A percentile compares a stretch with the other conserved stretches of the same genome.
These are phyloP conservation scores for Otus sunia DNA, from an alignment of 2,113 vertebrate genomes.

Conservation along the genomic window DNA sequence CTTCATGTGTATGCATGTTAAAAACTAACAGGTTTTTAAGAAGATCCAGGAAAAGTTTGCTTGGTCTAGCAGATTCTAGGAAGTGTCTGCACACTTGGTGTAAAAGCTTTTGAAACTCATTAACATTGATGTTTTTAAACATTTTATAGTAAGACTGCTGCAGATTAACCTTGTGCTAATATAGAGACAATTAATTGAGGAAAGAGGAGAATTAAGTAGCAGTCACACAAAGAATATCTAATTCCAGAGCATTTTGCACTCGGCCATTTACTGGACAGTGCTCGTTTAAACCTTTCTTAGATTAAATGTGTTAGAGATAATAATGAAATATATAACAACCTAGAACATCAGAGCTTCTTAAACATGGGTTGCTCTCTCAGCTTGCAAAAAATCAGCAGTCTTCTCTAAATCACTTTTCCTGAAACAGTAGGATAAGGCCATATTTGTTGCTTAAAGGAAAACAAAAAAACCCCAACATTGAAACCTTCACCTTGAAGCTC, in stretches of 20 bases:
- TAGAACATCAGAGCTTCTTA: not conserved
- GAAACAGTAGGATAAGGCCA: not conserved
- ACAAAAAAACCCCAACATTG: fast-evolving
- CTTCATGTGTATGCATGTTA: not conserved
- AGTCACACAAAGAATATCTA: not conserved
- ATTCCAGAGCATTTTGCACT: not conserved
- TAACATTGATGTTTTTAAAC: not conserved
- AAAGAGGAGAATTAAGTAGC: not conserved
- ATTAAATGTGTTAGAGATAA: not conserved
- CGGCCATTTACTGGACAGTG: not conserved
- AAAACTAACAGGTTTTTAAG: not conserved
- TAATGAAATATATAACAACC: not conserved
- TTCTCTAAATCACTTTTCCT: not conserved
- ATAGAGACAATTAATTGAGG: not conserved
- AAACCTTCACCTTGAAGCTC: not conserved
- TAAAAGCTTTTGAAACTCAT: not conserved
- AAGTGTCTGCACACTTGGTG: not conserved
- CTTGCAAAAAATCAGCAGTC: not conserved
- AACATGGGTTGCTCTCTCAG: not conserved
- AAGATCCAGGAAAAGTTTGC: not conserved
- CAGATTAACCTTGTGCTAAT: not conserved
- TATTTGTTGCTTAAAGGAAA: not conserved
- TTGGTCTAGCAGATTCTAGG: not conserved
- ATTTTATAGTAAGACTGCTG: not conserved
- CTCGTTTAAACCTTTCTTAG: not conserved